Conservation (phyloP, 2,888 invertebrate genomes). For the Tetranychus piercei region DNA sequence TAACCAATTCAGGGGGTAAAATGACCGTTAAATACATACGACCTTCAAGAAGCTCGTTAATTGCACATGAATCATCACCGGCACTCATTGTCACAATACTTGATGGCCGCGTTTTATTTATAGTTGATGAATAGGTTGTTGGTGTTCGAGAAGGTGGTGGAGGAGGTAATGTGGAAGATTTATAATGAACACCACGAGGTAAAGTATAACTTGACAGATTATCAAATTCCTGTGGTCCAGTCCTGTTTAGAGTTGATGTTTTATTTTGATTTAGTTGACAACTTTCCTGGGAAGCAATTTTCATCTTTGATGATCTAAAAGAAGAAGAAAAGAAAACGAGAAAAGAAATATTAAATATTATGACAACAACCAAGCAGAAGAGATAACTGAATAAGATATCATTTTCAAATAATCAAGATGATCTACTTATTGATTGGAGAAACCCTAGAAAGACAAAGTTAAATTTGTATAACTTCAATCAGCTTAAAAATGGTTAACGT, state of each 20-base stretch:
- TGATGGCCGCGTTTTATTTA: background rate
- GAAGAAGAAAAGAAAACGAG: background rate
- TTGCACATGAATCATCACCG: slow-evolving; percentile 26
- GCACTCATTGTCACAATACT: background rate
- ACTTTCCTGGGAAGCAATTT: background rate
- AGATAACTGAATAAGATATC: background rate
- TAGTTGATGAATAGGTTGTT: background rate
- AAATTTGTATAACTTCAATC: background rate
- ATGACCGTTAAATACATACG: slow-evolving; percentile 48
- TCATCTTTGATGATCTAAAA: background rate
- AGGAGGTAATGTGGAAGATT: background rate
- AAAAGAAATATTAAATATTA: background rate
- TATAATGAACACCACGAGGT: background rate
- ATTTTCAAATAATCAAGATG: background rate
- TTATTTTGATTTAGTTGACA: background rate
- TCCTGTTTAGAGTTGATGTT: background rate
- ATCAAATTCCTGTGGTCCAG: background rate
- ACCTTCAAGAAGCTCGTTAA: slow-evolving; percentile 45
- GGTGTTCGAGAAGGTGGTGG: background rate
- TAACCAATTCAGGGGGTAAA: slow-evolving; percentile 37
- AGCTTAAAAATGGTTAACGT: background rate
- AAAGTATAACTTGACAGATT: background rate
- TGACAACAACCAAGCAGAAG: background rate
- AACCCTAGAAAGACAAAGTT: background rate
- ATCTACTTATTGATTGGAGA: background rate